A percentile compares a stretch with the other conserved stretches of the same genome.
These are phyloP conservation scores for Ovibos moschatus DNA, from an alignment of 2,113 vertebrate genomes.

Conservation along the genomic window DNA sequence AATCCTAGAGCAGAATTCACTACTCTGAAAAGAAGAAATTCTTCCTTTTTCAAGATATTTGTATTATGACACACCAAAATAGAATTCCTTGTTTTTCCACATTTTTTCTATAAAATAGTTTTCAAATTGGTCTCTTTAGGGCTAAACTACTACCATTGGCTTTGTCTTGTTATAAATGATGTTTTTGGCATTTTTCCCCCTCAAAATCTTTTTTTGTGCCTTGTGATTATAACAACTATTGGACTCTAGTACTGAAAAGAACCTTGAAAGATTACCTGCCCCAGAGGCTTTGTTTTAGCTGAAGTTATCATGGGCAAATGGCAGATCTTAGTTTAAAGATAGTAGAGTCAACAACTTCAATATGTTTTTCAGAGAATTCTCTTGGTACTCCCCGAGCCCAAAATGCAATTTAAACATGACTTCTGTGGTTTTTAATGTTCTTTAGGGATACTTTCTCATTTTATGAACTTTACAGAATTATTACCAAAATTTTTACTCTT, in stretches of 20 bases:
- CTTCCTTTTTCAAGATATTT: neutral
- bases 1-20: neutral
- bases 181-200: neutral
- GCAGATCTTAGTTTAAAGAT: neutral
- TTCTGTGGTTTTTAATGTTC: neutral
- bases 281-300: neutral
- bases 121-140: neutral
- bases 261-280: neutral
- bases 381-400: neutral
- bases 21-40: neutral
- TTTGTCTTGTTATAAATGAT: neutral
- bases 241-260: neutral
- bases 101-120: neutral
- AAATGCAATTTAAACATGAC: neutral
- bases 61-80: neutral
- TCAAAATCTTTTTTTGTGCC: neutral
- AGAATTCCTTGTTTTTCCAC: neutral
- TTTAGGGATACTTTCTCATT: neutral
- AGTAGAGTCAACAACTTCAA: neutral
- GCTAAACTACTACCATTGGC: neutral
- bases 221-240: neutral
- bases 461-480: neutral
- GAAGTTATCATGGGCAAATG: neutral
- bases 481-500: slow-evolving; percentile 24
- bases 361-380: neutral